Evolutionary conservation across 2,797 vertebrate genomes (phyloP).

Genomic region (Eulemur albifrons): DNA sequence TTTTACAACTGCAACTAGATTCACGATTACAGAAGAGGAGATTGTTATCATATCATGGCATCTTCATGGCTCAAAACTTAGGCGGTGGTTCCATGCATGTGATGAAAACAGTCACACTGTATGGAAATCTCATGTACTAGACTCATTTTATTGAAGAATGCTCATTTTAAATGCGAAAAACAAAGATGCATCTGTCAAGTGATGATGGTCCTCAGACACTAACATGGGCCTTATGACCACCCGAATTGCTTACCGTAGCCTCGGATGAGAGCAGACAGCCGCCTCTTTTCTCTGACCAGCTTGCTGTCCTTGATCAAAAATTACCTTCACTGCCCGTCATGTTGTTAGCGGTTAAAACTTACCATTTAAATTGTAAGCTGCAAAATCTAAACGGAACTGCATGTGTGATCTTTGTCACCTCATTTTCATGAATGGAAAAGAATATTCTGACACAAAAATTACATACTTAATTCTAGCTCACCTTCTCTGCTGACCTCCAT

Average conservation of each 20-base stretch:
- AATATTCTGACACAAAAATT: slow-evolving; percentile 96
- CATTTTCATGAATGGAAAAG: slow-evolving; percentile 96
- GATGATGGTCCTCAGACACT: neutral
- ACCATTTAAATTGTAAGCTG: slow-evolving; percentile 84
- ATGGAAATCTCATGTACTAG: neutral
- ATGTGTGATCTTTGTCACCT: slow-evolving; percentile 94
- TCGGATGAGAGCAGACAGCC: slow-evolving; percentile 1
- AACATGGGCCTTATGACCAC: neutral
- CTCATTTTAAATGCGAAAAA: neutral
- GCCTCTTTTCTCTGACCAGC: slow-evolving; percentile 63
- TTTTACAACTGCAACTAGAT: neutral
- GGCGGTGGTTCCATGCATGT: neutral
- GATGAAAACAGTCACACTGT: neutral
- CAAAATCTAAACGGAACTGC: slow-evolving; percentile 86
- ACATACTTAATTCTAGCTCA: slow-evolving; percentile 99
- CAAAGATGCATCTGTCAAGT: neutral
- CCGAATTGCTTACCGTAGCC: neutral
- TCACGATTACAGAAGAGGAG: neutral
- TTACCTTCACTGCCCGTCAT: slow-evolving; percentile 41
- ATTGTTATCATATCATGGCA: neutral
- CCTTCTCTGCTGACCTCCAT: slow-evolving; percentile 93
- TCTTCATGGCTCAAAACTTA: neutral
- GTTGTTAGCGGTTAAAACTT: slow-evolving; percentile 71
- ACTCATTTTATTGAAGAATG: neutral
- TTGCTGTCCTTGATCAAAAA: slow-evolving; percentile 83